A percentile compares a stretch with the other conserved stretches of the same genome.
phyloP scores from a whole-genome alignment of 2,797 vertebrate species.

The Arrhamphus sclerolepis region DNA sequence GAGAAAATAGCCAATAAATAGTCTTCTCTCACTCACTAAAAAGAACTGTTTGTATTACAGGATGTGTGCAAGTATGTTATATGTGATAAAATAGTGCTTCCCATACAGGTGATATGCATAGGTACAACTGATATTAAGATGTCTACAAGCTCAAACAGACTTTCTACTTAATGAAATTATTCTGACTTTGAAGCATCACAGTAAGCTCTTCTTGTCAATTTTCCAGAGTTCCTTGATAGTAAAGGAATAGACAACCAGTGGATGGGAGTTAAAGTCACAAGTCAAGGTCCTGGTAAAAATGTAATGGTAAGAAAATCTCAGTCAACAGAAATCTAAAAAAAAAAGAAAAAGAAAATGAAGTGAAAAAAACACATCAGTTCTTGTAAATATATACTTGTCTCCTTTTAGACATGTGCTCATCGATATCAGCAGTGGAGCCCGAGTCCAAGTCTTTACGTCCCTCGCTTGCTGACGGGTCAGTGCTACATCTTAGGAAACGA shows the following conservation, averaged over 20 bases:
- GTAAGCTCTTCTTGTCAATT: slow-evolving; percentile 1
- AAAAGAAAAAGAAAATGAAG: slow-evolving; percentile 20
- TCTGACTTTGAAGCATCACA: too few species aligned
- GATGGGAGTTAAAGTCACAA: slow-evolving; percentile 91
- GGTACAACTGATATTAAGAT: too few species aligned
- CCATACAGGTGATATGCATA: too few species aligned
- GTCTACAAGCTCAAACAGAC: too few species aligned
- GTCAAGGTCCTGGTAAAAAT: slow-evolving; percentile 90
- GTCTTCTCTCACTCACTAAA: too few species aligned
- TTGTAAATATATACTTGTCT: not conserved
- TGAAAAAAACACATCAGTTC: not conserved
- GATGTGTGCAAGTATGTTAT: too few species aligned
- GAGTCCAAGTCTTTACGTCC: not conserved
- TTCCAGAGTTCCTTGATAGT: slow-evolving; percentile 45
- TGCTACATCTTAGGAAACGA: slow-evolving; percentile 72
- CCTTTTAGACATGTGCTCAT: slow-evolving; percentile 69
- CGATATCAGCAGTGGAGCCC: slow-evolving; percentile 65
- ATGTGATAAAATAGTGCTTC: too few species aligned
- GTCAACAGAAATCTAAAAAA: not conserved
- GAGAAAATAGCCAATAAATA: too few species aligned
- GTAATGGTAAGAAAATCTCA: slow-evolving; percentile 84
- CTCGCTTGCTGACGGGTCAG: slow-evolving; percentile 65
- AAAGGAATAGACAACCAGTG: slow-evolving; percentile 84
- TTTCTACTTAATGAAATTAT: not conserved
- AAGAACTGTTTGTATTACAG: too few species aligned